Conservation (phyloP, 2,113 vertebrate species). For the Leiothrix lutea region DNA sequence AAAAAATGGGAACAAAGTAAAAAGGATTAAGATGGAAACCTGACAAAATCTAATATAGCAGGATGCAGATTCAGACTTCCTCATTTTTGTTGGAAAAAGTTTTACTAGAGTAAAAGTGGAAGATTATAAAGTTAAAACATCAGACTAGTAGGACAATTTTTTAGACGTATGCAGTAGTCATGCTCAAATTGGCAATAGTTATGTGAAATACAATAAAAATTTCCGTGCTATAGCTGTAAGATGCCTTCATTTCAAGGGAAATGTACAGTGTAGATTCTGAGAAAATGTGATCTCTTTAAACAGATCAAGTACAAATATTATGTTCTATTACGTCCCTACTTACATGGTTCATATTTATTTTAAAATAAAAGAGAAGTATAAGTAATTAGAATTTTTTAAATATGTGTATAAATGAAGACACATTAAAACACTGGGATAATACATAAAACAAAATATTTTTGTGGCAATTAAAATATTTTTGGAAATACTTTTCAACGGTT, state of each 20-base stretch:
- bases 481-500: neutral
- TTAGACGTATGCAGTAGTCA: neutral
- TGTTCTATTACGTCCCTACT: neutral
- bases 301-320: neutral
- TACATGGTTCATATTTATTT: neutral
- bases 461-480: neutral
- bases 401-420: fast-evolving
- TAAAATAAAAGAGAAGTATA: neutral
- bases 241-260: neutral
- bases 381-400: neutral
- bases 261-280: neutral
- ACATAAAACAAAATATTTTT: neutral
- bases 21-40: neutral
- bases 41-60: neutral
- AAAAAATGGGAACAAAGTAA: neutral
- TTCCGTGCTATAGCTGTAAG: neutral
- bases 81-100: neutral
- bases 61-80: neutral
- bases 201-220: neutral
- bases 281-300: neutral
- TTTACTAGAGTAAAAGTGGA: neutral
- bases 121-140: neutral
- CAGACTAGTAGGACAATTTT: neutral
- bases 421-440: neutral
- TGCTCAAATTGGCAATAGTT: neutral